Percentiles rank a stretch among this genome's conserved stretches.
These are phyloP conservation scores for Pogonocherus hispidulus DNA, from an alignment of 2,888 invertebrate genomes.

Conservation along the genomic window DNA sequence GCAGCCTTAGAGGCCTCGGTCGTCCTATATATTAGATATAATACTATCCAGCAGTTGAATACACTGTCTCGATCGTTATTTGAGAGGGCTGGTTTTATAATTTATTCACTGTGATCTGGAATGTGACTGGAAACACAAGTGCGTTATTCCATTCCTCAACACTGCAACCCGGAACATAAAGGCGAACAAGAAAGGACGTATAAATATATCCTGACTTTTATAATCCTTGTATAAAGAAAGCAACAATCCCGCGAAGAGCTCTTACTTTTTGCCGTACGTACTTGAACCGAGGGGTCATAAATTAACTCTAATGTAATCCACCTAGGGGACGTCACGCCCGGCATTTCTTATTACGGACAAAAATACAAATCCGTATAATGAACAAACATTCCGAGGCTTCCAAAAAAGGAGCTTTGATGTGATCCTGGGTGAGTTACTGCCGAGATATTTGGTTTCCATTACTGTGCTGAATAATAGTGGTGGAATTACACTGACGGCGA, in stretches of 20 bases:
- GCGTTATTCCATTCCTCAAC: constrained; percentile 17
- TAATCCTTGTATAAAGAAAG: constrained; percentile 37
- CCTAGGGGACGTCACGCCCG: constrained; percentile 19
- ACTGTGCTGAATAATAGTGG: constrained; percentile 11
- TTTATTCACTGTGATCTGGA: background rate
- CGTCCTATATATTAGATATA: background rate
- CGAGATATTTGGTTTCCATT: background rate
- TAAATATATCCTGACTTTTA: constrained; percentile 39
- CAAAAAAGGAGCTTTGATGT: constrained; percentile 10
- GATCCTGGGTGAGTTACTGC: constrained; percentile 18
- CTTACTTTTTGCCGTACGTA: constrained; percentile 39
- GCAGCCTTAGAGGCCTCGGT: background rate
- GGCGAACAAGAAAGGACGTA: constrained; percentile 21
- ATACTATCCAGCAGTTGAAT: background rate
- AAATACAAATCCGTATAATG: constrained; percentile 34
- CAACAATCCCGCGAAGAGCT: constrained; percentile 33
- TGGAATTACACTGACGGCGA: constrained; percentile 8
- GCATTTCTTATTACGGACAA: constrained; percentile 25
- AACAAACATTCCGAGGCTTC: constrained; percentile 29
- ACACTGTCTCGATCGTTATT: background rate
- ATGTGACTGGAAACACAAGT: background rate
- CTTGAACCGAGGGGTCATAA: constrained; percentile 31
- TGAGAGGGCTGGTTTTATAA: background rate
- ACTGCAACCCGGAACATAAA: constrained; percentile 8
- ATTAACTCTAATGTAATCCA: constrained; percentile 40